Base-by-base conservation (phyloP, 1,140 invertebrate genomes). In the Sweltsa coloradensis region DNA sequence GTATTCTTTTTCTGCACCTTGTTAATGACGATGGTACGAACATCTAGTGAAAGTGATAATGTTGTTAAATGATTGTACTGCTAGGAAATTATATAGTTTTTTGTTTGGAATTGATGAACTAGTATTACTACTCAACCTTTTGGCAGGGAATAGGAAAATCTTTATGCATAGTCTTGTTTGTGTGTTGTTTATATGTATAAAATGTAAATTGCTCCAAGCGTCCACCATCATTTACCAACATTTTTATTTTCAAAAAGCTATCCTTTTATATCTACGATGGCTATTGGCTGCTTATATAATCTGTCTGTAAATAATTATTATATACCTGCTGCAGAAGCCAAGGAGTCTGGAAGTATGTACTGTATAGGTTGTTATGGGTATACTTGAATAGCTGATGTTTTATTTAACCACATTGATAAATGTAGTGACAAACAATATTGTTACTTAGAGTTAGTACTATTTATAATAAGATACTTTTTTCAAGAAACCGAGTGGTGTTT, bases 401-500 rank as follows among this genome's bases (percentile, higher is more conserved):
- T 47, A 47, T 47, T 47, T 47, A 47, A 47, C 46, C 26, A 41
- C 34, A 47, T 25, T 41, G 39, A 18, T 24, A 27, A 41, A 29
- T 31, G 46, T 47, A 47, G 46, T 47, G 23, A 47, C 41, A 47
- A 36, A 47, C 41, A 47, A 40, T 47, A 41, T 27, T 47, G 46
- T 47, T 47, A 47, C 46, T 39, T 47, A 47, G 46, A 41, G 31
- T 47, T 47, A 47, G 46, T 47, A 26, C 23, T 36, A 47, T 47
- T 47, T 47, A 47, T 47, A 47, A 40, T 47, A 47, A 47, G 46
- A 47, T 19, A 29, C 14, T 25, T 27, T 11, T 27, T 21, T 5
- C 31, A 14, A 13, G 22, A 40, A 47, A 47, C 37, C 19, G 39
- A 47, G 46, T 39, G 46, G 31, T 47, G 26, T 25, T 47, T n/a